Base-by-base conservation (phyloP, 64 coral and sea anemone genomes). In the Exaiptasia diaphana region DNA sequence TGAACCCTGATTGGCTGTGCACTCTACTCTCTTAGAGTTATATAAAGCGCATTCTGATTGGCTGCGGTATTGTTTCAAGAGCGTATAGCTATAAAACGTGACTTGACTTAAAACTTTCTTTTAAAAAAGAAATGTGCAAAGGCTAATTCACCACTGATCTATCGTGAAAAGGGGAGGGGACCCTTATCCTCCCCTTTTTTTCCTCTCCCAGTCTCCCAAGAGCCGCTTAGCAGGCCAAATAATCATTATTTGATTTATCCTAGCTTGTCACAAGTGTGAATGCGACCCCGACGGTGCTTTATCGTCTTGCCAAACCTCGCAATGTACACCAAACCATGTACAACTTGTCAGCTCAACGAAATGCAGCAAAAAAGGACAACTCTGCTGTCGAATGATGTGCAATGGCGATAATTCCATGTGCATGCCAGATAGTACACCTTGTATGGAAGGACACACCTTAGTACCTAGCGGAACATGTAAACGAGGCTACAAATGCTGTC, bases 321-420 rank as follows among this genome's bases (percentile, higher is more conserved):
- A 77, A 32, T 88, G 85, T 27, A 38, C 64, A 13, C 20, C 74
- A 45, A 88, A 88, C 39, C 85, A 88, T 35, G 61, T 80, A 34
- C 27, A 30, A 38, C 50, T 88, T 20, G 18, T 21, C 0, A 44
- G 44, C 68, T 26, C 49, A 12, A 80, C 85, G 15, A 49, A 49
- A 25, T 88, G 76, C 34, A 53, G 73, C 4, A 44, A 12, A 10
- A 80, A 15, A 5, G 20, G 27, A 4, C 25, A 33, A 27, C 62
- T 81, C 2, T 88, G 85, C 28, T 88, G 85, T 21, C 45, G 76
- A 21, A 80, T 88, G 85, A 32, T 72, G 27, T 88, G 85, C 26
- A 45, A 88, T 2, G 85, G 85, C 0, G 18, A 49, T 14, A 64
- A 54, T 14, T 88, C 85, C 21, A 79, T 80, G 76, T 88, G 85